These are phyloP conservation scores for Formica aserva DNA, from an alignment of 2,888 invertebrate species.

Conservation along the genomic window DNA sequence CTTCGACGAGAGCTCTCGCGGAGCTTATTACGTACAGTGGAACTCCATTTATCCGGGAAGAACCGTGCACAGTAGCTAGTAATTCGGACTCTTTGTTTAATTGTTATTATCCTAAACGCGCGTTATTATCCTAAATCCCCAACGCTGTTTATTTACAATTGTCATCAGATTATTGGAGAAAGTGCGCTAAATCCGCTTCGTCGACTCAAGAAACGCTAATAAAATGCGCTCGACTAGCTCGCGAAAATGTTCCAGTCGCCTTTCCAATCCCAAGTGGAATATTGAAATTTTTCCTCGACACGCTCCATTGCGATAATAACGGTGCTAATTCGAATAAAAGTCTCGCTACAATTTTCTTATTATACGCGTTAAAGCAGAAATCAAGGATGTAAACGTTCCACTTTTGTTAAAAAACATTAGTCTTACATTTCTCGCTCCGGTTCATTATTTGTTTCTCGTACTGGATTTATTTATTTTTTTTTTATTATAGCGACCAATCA, in stretches of 20 bases:
- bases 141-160: constrained; percentile 24
- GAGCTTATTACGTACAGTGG: constrained; percentile 2
- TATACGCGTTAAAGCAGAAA: neutral
- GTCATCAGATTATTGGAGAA: constrained; percentile 37
- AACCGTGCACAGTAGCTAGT: neutral
- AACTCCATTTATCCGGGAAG: constrained; percentile 22
- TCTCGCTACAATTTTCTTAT: constrained; percentile 26
- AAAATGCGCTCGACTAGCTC: constrained; percentile 25
- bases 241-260: constrained; percentile 4
- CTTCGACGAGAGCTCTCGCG: constrained; percentile 10
- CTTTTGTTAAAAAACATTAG: neutral
- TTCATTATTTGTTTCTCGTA: neutral
- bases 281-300: constrained; percentile 29
- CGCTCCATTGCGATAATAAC: constrained; percentile 11
- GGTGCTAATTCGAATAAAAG: constrained; percentile 32
- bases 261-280: constrained; percentile 33
- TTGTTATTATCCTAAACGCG: constrained; percentile 16
- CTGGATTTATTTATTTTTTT: too few species aligned
- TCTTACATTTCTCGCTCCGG: neutral
- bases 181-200: constrained; percentile 26
- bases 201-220: constrained; percentile 21
- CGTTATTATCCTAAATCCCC: neutral
- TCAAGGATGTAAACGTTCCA: neutral
- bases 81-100: neutral
- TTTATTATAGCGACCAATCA: neutral